Evolutionary conservation across 2,113 vertebrate genomes (phyloP).

Genomic region (Lepus timidus): DNA sequence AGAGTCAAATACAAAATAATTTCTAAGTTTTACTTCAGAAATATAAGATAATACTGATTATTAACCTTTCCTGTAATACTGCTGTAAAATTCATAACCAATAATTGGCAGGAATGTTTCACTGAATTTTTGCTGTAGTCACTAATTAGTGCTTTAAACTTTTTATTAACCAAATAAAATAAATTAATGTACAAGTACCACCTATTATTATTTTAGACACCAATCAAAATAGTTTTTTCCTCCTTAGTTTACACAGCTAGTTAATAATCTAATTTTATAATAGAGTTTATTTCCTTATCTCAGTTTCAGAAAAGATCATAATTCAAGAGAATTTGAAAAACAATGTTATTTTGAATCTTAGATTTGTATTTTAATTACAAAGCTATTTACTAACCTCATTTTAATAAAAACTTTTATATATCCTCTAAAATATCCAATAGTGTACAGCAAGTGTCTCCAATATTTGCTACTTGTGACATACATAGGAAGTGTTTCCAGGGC

Average conservation of each 20-base stretch:
- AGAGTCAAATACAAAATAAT: conserved; percentile 49
- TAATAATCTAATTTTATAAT: conserved; percentile 15
- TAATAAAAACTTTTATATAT: conserved; percentile 73
- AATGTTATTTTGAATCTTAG: conserved; percentile 56
- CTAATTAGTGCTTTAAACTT: background rate
- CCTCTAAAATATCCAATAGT: conserved; percentile 60
- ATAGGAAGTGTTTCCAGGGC: conserved; percentile 79
- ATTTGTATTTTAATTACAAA: conserved; percentile 72
- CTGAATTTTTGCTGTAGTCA: conserved; percentile 3
- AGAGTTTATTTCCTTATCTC: background rate
- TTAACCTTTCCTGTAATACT: background rate
- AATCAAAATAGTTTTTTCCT: background rate
- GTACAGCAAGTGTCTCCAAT: conserved; percentile 75
- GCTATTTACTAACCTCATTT: conserved; percentile 58
- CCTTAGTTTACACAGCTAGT: conserved; percentile 40
- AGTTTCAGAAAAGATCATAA: conserved; percentile 45
- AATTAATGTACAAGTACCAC: background rate
- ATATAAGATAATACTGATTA: background rate
- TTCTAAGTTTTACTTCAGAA: conserved; percentile 16
- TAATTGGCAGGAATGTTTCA: background rate
- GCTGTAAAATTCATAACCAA: conserved; percentile 18
- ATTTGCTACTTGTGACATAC: conserved; percentile 82
- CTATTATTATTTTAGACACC: background rate
- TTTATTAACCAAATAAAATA: conserved; percentile 23
- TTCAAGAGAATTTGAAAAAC: conserved; percentile 27